Percentiles rank a stretch among this genome's conserved stretches.
phyloP scores from a whole-genome alignment of 2,888 invertebrate species.

The Augochlorella aurata region DNA sequence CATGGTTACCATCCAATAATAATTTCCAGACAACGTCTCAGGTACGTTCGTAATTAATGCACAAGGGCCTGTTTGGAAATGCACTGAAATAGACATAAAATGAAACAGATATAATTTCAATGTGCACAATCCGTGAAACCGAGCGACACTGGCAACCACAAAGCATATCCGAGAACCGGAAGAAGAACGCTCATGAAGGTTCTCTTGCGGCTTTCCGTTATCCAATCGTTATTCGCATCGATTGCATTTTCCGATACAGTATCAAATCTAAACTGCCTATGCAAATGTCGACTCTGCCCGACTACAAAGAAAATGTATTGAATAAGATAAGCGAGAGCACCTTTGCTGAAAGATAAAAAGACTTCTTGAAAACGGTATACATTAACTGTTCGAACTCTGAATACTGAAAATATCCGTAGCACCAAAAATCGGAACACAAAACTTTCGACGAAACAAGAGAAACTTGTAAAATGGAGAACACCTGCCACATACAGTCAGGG shows the following conservation, averaged over 20 bases:
- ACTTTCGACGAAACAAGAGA: no score
- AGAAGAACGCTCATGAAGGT: slow-evolving; percentile 33
- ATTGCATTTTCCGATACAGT: neutral
- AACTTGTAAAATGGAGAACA: no score
- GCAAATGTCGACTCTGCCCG: neutral
- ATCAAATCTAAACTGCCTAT: neutral
- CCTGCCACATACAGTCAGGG: no score
- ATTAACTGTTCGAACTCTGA: no score
- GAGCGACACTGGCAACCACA: neutral
- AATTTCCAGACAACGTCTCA: neutral
- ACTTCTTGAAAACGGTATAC: neutral
- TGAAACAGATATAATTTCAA: neutral
- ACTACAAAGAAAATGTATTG: neutral
- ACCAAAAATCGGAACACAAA: no score
- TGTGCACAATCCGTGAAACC: neutral
- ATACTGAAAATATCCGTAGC: no score
- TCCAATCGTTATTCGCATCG: slow-evolving; percentile 34
- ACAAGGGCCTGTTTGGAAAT: neutral
- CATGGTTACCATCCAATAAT: neutral
- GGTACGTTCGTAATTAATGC: no score
- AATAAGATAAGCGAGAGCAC: neutral
- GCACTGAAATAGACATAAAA: neutral
- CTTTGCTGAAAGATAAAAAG: no score
- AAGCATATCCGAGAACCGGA: slow-evolving; percentile 9
- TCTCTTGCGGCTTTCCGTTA: slow-evolving; percentile 26